Evolutionary conservation across 2,888 invertebrate species (phyloP).

Genomic region (Cantharis rufa): DNA sequence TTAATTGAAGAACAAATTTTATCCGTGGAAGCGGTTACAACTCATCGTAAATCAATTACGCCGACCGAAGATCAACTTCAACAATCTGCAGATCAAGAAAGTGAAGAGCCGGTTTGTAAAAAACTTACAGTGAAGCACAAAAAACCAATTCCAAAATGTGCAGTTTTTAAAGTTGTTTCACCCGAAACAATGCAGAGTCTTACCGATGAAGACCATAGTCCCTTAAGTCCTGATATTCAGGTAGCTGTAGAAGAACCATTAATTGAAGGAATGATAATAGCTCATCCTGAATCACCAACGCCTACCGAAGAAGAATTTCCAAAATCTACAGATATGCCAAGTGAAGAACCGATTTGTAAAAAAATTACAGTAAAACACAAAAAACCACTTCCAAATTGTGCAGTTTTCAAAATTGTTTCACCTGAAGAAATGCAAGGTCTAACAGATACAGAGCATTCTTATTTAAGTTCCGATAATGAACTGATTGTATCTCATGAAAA

Average conservation of each 20-base stretch:
- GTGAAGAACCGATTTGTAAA: conserved; percentile 44
- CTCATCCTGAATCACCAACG: not conserved
- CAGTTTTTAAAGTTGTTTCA: not conserved
- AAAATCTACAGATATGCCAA: not conserved
- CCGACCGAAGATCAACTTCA: not conserved
- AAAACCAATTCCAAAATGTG: conserved; percentile 25
- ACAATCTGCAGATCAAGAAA: not conserved
- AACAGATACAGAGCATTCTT: not conserved
- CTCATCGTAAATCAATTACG: not conserved
- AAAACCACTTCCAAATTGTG: conserved; percentile 25
- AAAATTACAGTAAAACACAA: conserved; percentile 40
- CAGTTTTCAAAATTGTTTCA: not conserved
- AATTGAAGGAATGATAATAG: not conserved
- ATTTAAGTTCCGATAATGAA: not conserved
- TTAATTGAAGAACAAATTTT: conserved; percentile 4
- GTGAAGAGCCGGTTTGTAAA: conserved; percentile 44
- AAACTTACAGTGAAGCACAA: conserved; percentile 40
- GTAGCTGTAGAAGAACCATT: not conserved
- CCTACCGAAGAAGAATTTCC: not conserved
- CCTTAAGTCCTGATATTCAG: not conserved
- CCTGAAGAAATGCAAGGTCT: not conserved
- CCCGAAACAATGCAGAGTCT: not conserved
- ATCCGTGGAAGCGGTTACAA: not conserved
- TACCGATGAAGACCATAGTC: not conserved
- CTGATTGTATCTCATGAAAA: conserved; percentile 4